Percentiles rank a stretch among this genome's conserved stretches.
Conservation (phyloP, 2,113 vertebrate species). For the Stigmatopora nigra region DNA sequence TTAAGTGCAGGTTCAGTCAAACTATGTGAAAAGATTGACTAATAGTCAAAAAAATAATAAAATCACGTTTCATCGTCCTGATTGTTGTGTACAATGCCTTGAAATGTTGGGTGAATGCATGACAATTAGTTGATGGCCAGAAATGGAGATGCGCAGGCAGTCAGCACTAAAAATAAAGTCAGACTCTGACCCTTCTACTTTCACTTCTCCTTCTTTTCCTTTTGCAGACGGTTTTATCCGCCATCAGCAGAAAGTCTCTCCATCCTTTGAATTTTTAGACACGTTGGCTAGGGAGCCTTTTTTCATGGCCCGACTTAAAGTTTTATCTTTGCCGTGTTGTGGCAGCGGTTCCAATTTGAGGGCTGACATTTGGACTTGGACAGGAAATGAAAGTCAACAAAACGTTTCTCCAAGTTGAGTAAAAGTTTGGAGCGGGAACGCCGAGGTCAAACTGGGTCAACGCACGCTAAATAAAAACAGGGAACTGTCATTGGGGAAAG, state of each 20-base stretch:
- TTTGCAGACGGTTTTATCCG: conserved; percentile 33
- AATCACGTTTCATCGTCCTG: too few species aligned
- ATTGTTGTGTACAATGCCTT: background rate
- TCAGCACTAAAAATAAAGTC: conserved; percentile 19
- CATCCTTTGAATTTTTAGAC: conserved; percentile 26
- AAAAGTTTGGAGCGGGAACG: background rate
- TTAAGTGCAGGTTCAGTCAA: too few species aligned
- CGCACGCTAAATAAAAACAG: background rate
- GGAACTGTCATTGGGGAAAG: background rate
- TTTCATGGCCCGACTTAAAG: conserved; percentile 26
- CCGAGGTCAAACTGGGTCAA: background rate
- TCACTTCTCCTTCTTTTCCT: conserved; percentile 44
- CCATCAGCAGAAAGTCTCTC: conserved; percentile 36
- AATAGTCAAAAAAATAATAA: too few species aligned
- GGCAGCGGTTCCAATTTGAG: conserved; percentile 9
- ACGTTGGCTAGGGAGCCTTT: conserved; percentile 28
- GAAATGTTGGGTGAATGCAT: conserved; percentile 21
- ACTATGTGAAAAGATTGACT: too few species aligned
- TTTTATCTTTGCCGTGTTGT: conserved; percentile 25
- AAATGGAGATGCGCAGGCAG: conserved; percentile 9
- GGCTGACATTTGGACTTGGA: conserved; percentile 16
- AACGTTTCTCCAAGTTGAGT: background rate
- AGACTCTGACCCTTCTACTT: conserved; percentile 18
- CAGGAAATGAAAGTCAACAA: conserved; percentile 33
- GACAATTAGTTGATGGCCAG: background rate